These are phyloP conservation scores for Crax fasciolata DNA, from an alignment of 2,797 vertebrate genomes.

Conservation along the genomic window DNA sequence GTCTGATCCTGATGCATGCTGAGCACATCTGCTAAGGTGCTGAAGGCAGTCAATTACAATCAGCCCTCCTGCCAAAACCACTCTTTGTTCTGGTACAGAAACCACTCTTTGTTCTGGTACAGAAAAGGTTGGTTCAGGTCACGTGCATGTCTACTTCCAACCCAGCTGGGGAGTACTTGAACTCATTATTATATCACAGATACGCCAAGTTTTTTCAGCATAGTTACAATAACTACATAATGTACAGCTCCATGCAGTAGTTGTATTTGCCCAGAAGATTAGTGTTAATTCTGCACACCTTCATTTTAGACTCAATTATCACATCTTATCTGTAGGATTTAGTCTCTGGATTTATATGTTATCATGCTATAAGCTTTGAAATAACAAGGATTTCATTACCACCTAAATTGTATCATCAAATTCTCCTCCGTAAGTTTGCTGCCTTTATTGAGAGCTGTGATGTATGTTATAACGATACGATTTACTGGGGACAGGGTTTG, in stretches of 20 bases:
- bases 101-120: not conserved
- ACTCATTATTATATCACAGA: not conserved
- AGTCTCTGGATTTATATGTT: not conserved
- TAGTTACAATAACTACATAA: not conserved
- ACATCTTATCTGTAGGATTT: conserved; percentile 11
- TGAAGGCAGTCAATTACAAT: not conserved
- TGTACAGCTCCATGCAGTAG: not conserved
- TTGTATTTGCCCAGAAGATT: conserved; percentile 33
- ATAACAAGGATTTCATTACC: not conserved
- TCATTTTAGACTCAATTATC: conserved; percentile 17
- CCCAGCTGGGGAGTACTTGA: not conserved
- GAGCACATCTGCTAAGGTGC: conserved; percentile 42
- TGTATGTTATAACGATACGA: not conserved
- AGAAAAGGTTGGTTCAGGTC: not conserved
- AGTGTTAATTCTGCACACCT: not conserved
- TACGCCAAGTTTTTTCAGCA: not conserved
- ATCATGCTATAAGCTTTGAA: not conserved
- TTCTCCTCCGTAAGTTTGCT: not conserved
- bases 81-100: not conserved
- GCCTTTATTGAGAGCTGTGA: not conserved
- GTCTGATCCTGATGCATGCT: not conserved
- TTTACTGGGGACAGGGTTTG: not conserved
- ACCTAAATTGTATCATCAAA: not conserved
- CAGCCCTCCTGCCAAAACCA: not conserved
- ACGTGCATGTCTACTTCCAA: not conserved